A percentile compares a stretch with the other conserved stretches of the same genome.
These are phyloP conservation scores for Apodemus sylvaticus DNA, from an alignment of 2,113 vertebrate genomes.

Conservation along the genomic window DNA sequence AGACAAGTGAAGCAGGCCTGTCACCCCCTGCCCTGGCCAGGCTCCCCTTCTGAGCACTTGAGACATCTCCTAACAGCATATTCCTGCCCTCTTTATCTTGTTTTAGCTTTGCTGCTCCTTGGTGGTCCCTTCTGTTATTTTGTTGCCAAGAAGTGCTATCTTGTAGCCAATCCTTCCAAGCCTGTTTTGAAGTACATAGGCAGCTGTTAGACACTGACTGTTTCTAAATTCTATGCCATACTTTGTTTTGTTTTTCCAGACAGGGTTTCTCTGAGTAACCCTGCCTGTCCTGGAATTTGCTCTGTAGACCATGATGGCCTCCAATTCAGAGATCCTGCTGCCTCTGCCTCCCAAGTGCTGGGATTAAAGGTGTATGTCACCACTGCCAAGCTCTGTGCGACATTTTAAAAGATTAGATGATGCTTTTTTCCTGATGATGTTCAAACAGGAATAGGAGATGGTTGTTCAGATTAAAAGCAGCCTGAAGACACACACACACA, in stretches of 20 bases:
- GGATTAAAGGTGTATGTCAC: background rate
- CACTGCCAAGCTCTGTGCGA: background rate
- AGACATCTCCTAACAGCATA: rapidly evolving
- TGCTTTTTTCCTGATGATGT: too few species aligned
- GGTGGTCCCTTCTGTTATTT: background rate
- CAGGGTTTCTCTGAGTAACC: background rate
- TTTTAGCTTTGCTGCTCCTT: rapidly evolving
- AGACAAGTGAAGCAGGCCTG: background rate
- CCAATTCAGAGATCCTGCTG: too few species aligned
- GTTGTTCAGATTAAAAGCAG: background rate
- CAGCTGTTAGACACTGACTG: background rate
- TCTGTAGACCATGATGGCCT: background rate
- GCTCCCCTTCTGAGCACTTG: rapidly evolving
- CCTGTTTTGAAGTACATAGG: background rate
- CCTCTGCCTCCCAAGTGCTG: too few species aligned
- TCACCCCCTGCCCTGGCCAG: background rate
- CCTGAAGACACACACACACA: too few species aligned
- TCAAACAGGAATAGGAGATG: background rate
- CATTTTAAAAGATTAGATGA: background rate
- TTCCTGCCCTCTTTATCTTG: rapidly evolving
- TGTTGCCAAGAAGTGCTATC: rapidly evolving
- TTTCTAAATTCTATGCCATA: background rate
- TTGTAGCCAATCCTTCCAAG: background rate
- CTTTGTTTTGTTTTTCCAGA: background rate
- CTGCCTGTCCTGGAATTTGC: background rate